A percentile compares a stretch with the other conserved stretches of the same genome.
phyloP scores from a whole-genome alignment of 2,797 vertebrate species.

The Pangasius krempfi region DNA sequence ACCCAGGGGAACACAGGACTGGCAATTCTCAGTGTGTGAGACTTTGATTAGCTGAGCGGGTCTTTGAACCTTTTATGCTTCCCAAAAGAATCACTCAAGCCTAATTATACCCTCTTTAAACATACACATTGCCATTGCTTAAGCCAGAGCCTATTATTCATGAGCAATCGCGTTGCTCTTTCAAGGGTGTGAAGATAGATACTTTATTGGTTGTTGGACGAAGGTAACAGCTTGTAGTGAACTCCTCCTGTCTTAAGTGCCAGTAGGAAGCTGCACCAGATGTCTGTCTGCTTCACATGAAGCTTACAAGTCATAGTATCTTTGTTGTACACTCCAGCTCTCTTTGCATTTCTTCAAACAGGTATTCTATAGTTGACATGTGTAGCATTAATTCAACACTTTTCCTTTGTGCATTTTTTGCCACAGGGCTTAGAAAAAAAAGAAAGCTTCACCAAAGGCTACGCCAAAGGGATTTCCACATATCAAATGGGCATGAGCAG shows the following conservation, averaged over 20 bases:
- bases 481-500: constrained; percentile 57
- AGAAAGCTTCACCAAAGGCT: constrained; percentile 42
- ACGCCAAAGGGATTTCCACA: constrained; percentile 48
- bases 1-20: constrained; percentile 51
- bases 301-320: not conserved
- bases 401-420: constrained; percentile 2
- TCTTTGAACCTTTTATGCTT: constrained; percentile 51
- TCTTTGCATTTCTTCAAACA: not conserved
- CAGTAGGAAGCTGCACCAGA: constrained; percentile 6
- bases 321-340: constrained; percentile 61
- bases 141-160: constrained; percentile 70
- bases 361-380: constrained; percentile 2
- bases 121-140: constrained; percentile 62
- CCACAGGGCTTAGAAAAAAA: constrained; percentile 21
- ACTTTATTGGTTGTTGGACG: constrained; percentile 23
- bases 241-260: constrained; percentile 21
- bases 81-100: constrained; percentile 45
- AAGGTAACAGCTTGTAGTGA: constrained; percentile 13
- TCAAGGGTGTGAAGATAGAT: constrained; percentile 51
- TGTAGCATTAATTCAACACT: not conserved
- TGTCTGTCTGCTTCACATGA: not conserved
- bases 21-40: constrained; percentile 48
- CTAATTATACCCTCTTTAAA: constrained; percentile 68
- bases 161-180: constrained; percentile 63
- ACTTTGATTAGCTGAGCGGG: constrained; percentile 51